Percentiles rank a stretch among this genome's conserved stretches.
phyloP scores from a whole-genome alignment of 1,140 invertebrate genomes.

The Dendroctonus ponderosae region DNA sequence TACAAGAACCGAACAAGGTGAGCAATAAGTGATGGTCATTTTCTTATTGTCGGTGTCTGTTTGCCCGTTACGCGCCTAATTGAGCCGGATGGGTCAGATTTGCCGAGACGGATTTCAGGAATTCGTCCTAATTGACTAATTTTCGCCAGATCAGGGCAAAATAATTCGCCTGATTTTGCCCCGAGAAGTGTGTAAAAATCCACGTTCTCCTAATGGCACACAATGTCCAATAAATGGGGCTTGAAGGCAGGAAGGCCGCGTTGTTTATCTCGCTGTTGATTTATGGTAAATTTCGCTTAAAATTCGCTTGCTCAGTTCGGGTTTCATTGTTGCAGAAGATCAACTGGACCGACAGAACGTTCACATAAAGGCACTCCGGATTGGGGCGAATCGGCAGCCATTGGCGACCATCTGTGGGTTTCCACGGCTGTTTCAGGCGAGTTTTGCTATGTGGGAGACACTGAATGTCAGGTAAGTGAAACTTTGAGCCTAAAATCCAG shows the following conservation, averaged over 20 bases:
- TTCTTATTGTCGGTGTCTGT: background rate
- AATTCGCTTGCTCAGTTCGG: background rate
- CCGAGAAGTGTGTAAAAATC: no score
- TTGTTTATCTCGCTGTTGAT: no score
- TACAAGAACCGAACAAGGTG: conserved; percentile 30
- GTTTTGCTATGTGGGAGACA: conserved; percentile 86
- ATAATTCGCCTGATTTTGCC: background rate
- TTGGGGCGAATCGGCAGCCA: conserved; percentile 75
- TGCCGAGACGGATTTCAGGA: conserved; percentile 3
- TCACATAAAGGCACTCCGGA: conserved; percentile 75
- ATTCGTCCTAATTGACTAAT: conserved; percentile 19
- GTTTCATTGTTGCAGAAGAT: conserved; percentile 55
- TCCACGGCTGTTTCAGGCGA: conserved; percentile 85
- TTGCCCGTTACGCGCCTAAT: background rate
- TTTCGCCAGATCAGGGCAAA: conserved; percentile 1
- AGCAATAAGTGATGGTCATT: background rate
- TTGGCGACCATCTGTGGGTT: conserved; percentile 86
- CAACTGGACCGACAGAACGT: conserved; percentile 53
- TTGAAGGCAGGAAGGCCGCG: no score
- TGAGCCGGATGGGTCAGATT: background rate
- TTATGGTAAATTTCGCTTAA: no score
- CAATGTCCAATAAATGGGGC: no score
- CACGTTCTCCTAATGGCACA: no score
- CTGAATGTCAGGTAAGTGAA: conserved; percentile 78
- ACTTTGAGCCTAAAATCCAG: background rate